These are phyloP conservation scores for Anomalospiza imberbis DNA, from an alignment of 2,797 vertebrate genomes.

Conservation along the genomic window DNA sequence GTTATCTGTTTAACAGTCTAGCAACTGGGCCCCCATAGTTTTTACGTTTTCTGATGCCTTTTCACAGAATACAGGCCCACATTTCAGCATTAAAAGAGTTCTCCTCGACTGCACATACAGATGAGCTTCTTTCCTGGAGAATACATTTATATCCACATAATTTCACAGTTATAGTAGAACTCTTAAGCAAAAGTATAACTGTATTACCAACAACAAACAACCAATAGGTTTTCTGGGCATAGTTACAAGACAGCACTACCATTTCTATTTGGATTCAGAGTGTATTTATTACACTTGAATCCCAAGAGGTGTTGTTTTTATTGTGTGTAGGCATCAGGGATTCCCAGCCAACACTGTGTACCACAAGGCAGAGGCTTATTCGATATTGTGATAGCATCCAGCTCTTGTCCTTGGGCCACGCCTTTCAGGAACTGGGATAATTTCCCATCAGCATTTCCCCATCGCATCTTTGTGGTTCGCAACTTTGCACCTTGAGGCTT, in stretches of 20 bases:
- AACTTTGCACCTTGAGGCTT: constrained; percentile 1
- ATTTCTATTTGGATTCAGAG: background rate
- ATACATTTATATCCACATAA: accelerated
- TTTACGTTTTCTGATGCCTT: background rate
- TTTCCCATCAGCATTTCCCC: background rate
- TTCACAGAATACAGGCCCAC: background rate
- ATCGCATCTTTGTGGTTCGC: background rate
- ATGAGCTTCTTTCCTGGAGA: background rate
- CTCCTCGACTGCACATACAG: accelerated
- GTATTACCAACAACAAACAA: background rate
- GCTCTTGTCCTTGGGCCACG: background rate
- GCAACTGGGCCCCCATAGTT: background rate
- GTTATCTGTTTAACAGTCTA: background rate
- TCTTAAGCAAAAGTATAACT: background rate
- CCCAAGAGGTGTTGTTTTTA: background rate
- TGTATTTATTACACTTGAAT: background rate
- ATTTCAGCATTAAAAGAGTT: background rate
- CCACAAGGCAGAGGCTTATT: background rate
- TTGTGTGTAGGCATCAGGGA: background rate
- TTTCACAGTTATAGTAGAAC: background rate
- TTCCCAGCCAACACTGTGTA: accelerated
- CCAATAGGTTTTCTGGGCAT: background rate
- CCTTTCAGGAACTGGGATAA: background rate
- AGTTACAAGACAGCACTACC: background rate
- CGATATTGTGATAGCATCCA: background rate